Conservation (phyloP, 2,797 vertebrate species). For the Phalanger gymnotis region DNA sequence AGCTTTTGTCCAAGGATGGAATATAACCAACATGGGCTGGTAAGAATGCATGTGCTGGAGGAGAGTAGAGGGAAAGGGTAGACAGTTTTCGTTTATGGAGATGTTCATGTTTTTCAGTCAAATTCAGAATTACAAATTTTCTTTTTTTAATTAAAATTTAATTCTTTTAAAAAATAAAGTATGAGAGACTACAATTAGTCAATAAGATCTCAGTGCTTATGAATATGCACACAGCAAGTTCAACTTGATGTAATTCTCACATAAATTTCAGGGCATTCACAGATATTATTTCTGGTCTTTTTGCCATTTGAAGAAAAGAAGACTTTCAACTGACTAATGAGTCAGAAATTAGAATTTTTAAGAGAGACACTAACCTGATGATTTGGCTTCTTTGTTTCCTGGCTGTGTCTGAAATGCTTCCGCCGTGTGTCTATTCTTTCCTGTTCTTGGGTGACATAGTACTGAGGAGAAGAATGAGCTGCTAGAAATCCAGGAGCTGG, state of each 20-base stretch:
- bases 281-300: neutral
- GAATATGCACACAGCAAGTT: neutral
- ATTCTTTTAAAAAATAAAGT: neutral
- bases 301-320: neutral
- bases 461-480: neutral
- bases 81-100: neutral
- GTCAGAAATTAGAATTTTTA: neutral
- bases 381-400: neutral
- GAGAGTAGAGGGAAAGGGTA: neutral
- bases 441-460: neutral
- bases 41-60: neutral
- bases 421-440: neutral
- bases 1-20: neutral
- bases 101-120: neutral
- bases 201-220: neutral
- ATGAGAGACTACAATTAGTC: neutral
- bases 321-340: neutral
- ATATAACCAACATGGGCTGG: neutral
- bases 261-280: neutral
- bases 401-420: neutral
- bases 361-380: neutral
- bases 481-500: neutral
- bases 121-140: neutral
- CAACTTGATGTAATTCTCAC: neutral
- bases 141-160: neutral